Base-by-base conservation (phyloP, 2,113 vertebrate genomes). In the Ailuropoda melanoleuca region DNA sequence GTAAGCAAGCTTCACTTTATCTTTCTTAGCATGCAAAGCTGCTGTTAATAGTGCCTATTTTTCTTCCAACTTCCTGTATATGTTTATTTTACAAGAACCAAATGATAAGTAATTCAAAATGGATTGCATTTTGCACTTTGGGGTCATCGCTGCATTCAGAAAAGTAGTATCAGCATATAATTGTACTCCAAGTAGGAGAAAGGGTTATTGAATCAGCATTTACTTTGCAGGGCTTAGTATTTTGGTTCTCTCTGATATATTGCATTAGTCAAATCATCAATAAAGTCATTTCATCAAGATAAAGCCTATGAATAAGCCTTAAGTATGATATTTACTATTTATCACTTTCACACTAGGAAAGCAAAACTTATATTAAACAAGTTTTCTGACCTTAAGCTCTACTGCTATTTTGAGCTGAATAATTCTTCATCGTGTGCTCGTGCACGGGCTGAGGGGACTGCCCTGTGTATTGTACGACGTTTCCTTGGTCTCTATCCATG, bases 51-150 rank as follows among this genome's bases (percentile, higher is more conserved):
- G 93, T 77, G 64, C 55, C 88, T 88, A 94, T 96, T 94, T 96
- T 96, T 78, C 70, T 89, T 85, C 85, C 77, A 75, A 95, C 93
- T 98, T 98, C 98, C 98, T 98, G 97, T 95, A 90, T 92, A 43
- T 98, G 97, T 98, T 98, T 98, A 97, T 93, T 97, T 98, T 97
- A 89, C 66, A 89, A 97, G 94, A 95, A 97, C 50, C 70, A 88
- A 98, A 95, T 56, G 97, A 98, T 98, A 98, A 98, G 83, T 94
- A 97, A 78, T 94, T 91, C 55, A 93, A 98, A 97, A 93, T 18
- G 91, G 94, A 84, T 53, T 93, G 70, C 29, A 93, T 91, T 88
- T 83, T 93, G 85, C 60, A 82, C 97, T 89, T 48, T 37, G 58
- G 62, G 90, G 94, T 97, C 94, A 97, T 85, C 78, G 4, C 31